Conservation (phyloP, 1,140 invertebrate species). For the Calycopis cecrops region DNA sequence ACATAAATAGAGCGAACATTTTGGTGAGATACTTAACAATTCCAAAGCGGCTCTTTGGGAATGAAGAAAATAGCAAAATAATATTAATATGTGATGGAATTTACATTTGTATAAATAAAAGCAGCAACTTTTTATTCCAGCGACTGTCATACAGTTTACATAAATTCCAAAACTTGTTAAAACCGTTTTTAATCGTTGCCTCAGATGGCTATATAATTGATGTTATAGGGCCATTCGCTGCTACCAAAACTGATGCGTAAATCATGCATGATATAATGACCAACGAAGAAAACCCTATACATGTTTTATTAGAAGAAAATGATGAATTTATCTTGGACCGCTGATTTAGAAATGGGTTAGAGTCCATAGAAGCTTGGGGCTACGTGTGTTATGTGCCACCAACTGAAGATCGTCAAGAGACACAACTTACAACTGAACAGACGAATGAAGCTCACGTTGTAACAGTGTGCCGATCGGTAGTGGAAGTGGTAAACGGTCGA, state of each 20-base stretch:
- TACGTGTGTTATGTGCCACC: constrained; percentile 3
- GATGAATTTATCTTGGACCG: neutral
- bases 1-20: neutral
- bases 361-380: neutral
- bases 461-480: no score
- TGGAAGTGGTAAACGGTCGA: no score
- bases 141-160: constrained; percentile 1
- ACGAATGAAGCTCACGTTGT: neutral
- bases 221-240: constrained; percentile 3
- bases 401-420: neutral
- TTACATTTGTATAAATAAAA: neutral
- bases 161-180: neutral
- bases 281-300: neutral
- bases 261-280: constrained; percentile 4
- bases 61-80: neutral
- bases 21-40: neutral
- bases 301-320: constrained; percentile 1
- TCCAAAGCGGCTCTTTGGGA: neutral
- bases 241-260: constrained; percentile 6
- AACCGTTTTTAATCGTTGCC: neutral
- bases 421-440: neutral
- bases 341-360: neutral
- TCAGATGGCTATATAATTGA: neutral
- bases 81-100: no score
- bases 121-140: neutral